Evolutionary conservation across 2,113 vertebrate species (phyloP), one percentile per base, ranked within the genome.

Genomic region (Eclectus roratus): DNA sequence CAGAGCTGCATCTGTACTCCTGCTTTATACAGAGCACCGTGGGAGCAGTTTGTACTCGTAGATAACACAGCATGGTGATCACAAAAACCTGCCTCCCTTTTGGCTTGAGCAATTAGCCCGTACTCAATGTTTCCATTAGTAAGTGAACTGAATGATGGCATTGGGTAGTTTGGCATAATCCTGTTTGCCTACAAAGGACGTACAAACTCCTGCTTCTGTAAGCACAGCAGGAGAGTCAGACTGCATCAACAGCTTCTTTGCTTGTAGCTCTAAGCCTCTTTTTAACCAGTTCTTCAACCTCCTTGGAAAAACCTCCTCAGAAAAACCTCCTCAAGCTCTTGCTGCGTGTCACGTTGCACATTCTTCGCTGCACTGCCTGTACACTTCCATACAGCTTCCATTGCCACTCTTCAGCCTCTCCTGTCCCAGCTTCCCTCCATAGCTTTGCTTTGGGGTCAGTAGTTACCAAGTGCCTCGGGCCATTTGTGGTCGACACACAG

Each of bases 151-250:
- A 81, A 43, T 73, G 63, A 69, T 58, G 78, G 70, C 79, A 79
- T 80, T 56, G 91, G 81, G 78, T 85, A 76, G 53, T 72, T 96
- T 76, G 84, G 94, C 80, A 58, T 94, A 93, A 94, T 93, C 94
- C 78, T 91, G 53, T 89, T 97, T 95, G 85, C 49, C 58, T 91
- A 66, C 81, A 85, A 85, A 91, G 89, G 85, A 87, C 11, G 55
- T 46, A 87, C 47, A 31, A 70, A 73, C 78, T 91, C 58, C 74
- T 70, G 66, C 73, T 93, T 89, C 85, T 86, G 50, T 89, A 89
- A 93, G 91, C 95, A 85, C 78, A 93, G 87, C 53, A 3, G 78
- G 91, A 94, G 66, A 94, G 66, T 61, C 91, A 89, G 76, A 82
- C 63, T 87, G 86, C 94, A 92, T 63, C 80, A 61, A 64, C 84